Conservation (phyloP, 2,888 invertebrate genomes). For the Lepidonotus clava region DNA sequence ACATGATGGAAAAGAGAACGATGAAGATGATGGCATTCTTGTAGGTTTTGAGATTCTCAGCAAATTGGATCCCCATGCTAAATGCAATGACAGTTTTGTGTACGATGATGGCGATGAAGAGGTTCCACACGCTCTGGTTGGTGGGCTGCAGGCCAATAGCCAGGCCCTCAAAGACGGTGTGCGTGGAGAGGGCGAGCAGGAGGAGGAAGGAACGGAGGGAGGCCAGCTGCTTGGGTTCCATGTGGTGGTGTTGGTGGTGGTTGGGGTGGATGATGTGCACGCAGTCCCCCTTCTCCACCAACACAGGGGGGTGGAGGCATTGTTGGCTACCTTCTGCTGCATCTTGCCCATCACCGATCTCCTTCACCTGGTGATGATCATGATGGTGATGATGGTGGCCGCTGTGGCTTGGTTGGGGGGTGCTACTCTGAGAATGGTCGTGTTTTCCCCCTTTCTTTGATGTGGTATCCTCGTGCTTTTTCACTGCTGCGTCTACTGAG, state of each 20-base stretch:
- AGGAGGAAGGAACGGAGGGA: conserved; percentile 67
- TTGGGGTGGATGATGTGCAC: conserved; percentile 53
- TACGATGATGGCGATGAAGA: conserved; percentile 80
- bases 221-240: conserved; percentile 15
- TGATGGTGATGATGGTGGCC: conserved; percentile 54
- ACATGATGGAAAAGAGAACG: conserved; percentile 54
- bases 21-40: conserved; percentile 77
- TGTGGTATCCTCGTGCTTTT: too few species aligned
- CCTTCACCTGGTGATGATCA: conserved; percentile 16
- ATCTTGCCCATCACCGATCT: not conserved
- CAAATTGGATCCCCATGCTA: conserved; percentile 81
- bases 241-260: conserved; percentile 52
- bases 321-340: not conserved
- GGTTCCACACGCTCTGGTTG: conserved; percentile 74
- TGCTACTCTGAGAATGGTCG: too few species aligned
- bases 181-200: conserved; percentile 73
- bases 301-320: not conserved
- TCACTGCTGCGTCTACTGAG: too few species aligned
- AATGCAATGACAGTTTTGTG: conserved; percentile 83
- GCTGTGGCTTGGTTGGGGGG: too few species aligned
- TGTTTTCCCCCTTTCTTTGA: too few species aligned
- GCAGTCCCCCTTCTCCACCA: conserved; percentile 16
- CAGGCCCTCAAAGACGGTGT: conserved; percentile 82
- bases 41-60: conserved; percentile 30
- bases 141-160: conserved; percentile 79